These are phyloP conservation scores for Natator depressus DNA, from an alignment of 2,113 vertebrate genomes.

Conservation along the genomic window DNA sequence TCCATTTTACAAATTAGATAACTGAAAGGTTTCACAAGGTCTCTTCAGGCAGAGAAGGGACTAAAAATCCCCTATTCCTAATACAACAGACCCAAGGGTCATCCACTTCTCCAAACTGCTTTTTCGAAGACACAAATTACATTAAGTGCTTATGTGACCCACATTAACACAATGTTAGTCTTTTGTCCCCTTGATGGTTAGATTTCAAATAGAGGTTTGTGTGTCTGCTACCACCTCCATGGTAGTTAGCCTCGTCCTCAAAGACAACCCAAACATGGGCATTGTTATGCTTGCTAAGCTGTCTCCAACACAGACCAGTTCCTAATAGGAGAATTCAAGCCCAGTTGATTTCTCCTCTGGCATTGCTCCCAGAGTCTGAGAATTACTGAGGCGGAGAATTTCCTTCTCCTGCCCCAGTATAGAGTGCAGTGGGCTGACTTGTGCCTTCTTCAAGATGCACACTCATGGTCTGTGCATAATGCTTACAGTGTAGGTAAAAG, in stretches of 20 bases:
- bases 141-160: conserved; percentile 28
- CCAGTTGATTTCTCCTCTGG: neutral
- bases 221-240: conserved; percentile 36
- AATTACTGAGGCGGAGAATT: neutral
- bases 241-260: conserved; percentile 9
- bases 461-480: neutral
- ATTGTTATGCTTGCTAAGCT: conserved; percentile 12
- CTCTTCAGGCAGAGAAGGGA: neutral
- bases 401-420: neutral
- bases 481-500: conserved; percentile 15
- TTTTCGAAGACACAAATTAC: conserved; percentile 15
- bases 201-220: conserved; percentile 37
- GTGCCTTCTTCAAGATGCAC: neutral
- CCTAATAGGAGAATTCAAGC: neutral
- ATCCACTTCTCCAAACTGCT: neutral
- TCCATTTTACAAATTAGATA: neutral
- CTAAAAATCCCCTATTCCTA: neutral
- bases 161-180: conserved; percentile 8
- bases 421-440: neutral
- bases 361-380: neutral
- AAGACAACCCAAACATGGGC: conserved; percentile 25
- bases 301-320: neutral
- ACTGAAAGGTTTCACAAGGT: neutral
- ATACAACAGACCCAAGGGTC: neutral
- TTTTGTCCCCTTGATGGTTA: conserved; percentile 5